Evolutionary conservation across 2,113 vertebrate species (phyloP), one percentile per base, ranked within the genome.

Genomic region (Datnioides undecimradiatus): DNA sequence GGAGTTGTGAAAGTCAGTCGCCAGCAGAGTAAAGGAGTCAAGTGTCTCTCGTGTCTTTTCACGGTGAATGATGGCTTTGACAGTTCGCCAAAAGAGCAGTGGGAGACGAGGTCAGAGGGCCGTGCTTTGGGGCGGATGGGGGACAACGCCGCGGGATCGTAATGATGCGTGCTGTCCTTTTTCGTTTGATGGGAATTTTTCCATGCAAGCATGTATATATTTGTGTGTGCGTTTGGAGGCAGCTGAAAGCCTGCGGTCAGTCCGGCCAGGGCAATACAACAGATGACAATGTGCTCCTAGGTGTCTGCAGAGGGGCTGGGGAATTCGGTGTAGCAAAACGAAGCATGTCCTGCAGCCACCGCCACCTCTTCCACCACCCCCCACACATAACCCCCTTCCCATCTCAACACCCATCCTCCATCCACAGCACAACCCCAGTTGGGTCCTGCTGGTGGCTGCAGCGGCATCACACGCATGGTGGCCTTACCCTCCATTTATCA

Each of bases 61-160:
- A 90, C 84, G 85, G 91, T 92, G 92, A 92, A 88, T 93, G 94
- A 94, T 94, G 93, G 92, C 85, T 94, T 91, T 95, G 94, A 95
- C 93, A 94, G 93, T 91, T 93, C 48, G 84, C 92, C 94, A 93
- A 93, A 94, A 93, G 93, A 93, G 88, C 91, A 92, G 90, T 76
- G 88, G 89, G 90, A 76, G 84, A 76, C 33, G 76, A 60, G 89
- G 89, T 91, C 82, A 82, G 71, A 88, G 79, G 89, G 90, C 77
- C 46, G 23, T 17, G 87, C 90, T 91, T 67, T 8, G 55, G 83
- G 90, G 76, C 34, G 63, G 79, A 67, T 46, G 66, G 76, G 79
- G 84, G 80, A 64, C 71, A 62, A 48, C 33, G 71, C 84, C 19
- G 69, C 49, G 4, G 85, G 80, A 87, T 73, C 41, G 80, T 83